These are phyloP conservation scores for Oryzaephilus surinamensis DNA, from an alignment of 1,140 invertebrate genomes.

Conservation along the genomic window DNA sequence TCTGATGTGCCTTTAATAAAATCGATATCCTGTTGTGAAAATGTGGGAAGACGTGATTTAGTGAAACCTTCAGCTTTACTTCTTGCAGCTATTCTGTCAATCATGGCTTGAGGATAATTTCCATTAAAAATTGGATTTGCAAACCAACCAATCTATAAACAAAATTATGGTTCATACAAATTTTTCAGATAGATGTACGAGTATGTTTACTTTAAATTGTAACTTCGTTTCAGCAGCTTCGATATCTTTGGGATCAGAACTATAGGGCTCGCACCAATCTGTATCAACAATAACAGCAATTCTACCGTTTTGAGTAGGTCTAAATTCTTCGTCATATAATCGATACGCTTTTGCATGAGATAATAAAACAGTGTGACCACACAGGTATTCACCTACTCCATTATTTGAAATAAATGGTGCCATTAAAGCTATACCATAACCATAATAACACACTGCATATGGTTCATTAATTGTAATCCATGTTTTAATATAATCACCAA, in stretches of 20 bases:
- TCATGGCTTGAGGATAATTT: constrained; percentile 53
- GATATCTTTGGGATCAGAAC: constrained; percentile 2
- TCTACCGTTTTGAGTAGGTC: constrained; percentile 23
- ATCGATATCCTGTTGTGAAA: constrained; percentile 47
- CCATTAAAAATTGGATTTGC: too few relatives aligned
- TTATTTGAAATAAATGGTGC: constrained; percentile 36
- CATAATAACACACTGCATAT: constrained; percentile 32
- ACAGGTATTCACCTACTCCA: constrained; percentile 43
- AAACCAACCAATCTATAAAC: constrained; percentile 48
- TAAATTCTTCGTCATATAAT: constrained; percentile 41
- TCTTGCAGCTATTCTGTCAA: constrained; percentile 41
- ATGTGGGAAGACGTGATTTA: constrained; percentile 48
- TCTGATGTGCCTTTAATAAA: constrained; percentile 48
- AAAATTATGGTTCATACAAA: neutral
- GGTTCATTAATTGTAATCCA: constrained; percentile 31
- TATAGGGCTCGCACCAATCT: constrained; percentile 11
- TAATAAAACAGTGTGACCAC: constrained; percentile 42
- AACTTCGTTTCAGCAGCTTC: constrained; percentile 6
- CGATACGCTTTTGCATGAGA: constrained; percentile 34
- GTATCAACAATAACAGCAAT: constrained; percentile 15
- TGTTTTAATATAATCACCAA: constrained; percentile 47
- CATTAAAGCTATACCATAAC: constrained; percentile 28
- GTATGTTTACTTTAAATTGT: constrained; percentile 23
- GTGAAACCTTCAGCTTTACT: constrained; percentile 48
- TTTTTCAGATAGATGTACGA: constrained; percentile 4